Evolutionary conservation across 2,113 vertebrate genomes (phyloP), one percentile per base, ranked within the genome.

Genomic region (Aramus guarauna): DNA sequence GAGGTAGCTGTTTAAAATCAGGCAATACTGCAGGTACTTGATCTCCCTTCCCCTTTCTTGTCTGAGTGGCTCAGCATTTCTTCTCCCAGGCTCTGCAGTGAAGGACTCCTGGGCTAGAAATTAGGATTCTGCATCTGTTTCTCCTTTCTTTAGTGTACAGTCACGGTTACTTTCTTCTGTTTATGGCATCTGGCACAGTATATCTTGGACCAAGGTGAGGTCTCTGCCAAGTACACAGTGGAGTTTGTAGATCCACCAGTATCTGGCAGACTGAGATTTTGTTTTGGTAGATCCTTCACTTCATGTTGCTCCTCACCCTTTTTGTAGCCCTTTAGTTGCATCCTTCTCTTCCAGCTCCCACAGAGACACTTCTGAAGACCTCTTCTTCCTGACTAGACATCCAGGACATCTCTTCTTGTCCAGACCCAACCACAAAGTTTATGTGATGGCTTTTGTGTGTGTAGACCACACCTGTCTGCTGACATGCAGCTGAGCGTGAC

Each of bases 381-480:
- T 60, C 0, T 79, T 72, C 27, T 71, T 90, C 90, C 52, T 75
- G 32, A 41, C 19, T n/a, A 48, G 19, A 34, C 47, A 67, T 45
- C 45, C n/a, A 53, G 45, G 34, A 27, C 24, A 39, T 56, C 56
- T 75, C 45, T 73, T 78, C 75, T 69, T 73, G 26, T 59, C 15
- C 11, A 43, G 71, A 37, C 30, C 34, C 17, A 48, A 41, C 16
- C 64, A 58, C 50, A 50, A 29, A 66, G 21, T 81, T 55, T 48
- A 41, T 1, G 1, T 62, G 21, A 45, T 45, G 36, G 27, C 18
- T 66, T 76, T 26, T 79, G 24, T 66, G 6, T 36, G 18, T 27
- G 27, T 34, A 68, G 45, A 30, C 5, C 36, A 60, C 63, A 62
- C 59, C 27, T 53, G 22, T 16, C 11, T 0, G 0, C 68, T 84